A percentile compares a stretch with the other conserved stretches of the same genome.
phyloP scores from a whole-genome alignment of 2,888 invertebrate species.

The Papilio elwesi region DNA sequence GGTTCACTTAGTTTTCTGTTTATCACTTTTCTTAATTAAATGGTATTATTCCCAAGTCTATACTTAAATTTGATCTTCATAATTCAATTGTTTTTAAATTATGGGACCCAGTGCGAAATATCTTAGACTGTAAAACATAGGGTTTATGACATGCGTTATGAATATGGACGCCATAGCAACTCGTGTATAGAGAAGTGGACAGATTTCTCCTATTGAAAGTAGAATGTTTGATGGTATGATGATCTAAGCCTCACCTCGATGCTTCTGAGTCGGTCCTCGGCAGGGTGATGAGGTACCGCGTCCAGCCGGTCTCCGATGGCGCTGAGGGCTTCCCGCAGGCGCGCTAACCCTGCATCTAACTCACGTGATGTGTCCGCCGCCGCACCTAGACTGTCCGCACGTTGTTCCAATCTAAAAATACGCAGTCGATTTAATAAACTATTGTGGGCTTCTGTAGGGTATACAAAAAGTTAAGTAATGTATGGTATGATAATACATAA shows the following conservation, averaged over 20 bases:
- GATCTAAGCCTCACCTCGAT: slow-evolving; percentile 84
- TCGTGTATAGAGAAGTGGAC: not conserved
- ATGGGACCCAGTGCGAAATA: no score
- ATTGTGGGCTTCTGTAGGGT: no score
- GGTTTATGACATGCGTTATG: no score
- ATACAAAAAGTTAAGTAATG: no score
- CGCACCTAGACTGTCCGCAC: slow-evolving; percentile 94
- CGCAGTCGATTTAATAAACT: slow-evolving; percentile 66
- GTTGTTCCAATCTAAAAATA: slow-evolving; percentile 89
- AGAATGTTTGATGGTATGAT: slow-evolving; percentile 21
- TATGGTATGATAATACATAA: no score
- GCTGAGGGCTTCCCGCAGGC: slow-evolving; percentile 93
- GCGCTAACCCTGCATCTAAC: slow-evolving; percentile 94
- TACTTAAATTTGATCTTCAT: no score
- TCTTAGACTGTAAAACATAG: no score
- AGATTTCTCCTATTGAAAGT: not conserved
- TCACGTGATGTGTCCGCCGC: slow-evolving; percentile 96
- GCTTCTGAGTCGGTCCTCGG: slow-evolving; percentile 93
- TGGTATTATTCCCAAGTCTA: no score
- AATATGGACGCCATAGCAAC: no score
- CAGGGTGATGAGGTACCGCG: slow-evolving; percentile 91
- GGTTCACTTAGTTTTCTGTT: no score
- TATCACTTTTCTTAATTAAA: no score
- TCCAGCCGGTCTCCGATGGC: slow-evolving; percentile 94
- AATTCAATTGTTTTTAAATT: no score